Conservation (phyloP, 2,113 vertebrate species). For the Corythornis vintsioides region DNA sequence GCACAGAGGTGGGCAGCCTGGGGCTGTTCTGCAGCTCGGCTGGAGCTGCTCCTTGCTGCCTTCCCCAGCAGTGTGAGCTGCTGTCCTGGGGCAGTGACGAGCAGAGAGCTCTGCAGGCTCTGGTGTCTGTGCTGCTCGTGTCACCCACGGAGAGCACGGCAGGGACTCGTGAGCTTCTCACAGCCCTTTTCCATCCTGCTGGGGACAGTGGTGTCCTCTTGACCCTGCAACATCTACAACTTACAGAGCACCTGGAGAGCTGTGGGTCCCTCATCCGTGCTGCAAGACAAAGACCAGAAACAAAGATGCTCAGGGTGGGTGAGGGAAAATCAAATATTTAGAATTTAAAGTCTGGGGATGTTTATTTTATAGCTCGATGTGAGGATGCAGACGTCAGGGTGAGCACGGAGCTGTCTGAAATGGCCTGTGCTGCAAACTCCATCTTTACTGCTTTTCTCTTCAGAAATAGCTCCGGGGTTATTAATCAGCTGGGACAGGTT, state of each 20-base stretch:
- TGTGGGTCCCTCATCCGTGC: not conserved
- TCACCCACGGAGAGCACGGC: not conserved
- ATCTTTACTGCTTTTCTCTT: not conserved
- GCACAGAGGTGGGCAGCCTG: not conserved
- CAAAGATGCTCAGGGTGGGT: not conserved
- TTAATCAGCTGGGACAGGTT: conserved; percentile 28
- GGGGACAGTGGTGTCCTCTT: not conserved
- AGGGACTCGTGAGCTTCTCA: not conserved
- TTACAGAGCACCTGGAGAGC: not conserved
- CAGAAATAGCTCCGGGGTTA: not conserved
- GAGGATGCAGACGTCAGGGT: not conserved
- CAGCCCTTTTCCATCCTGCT: not conserved
- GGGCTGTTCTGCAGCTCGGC: not conserved
- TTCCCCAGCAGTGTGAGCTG: not conserved
- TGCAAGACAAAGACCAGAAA: conserved; percentile 29
- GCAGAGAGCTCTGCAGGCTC: too few species aligned
- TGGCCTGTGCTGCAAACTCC: not conserved
- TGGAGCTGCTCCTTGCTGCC: not conserved
- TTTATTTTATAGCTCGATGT: conserved; percentile 22
- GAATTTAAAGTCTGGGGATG: conserved; percentile 38
- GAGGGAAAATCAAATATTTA: conserved; percentile 53
- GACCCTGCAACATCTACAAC: not conserved
- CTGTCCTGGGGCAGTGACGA: not conserved
- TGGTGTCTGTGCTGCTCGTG: too few species aligned
- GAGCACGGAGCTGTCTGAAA: not conserved